Percentiles rank a stretch among this genome's conserved stretches.
phyloP scores from a whole-genome alignment of 2,888 invertebrate genomes.

The Podotricha telesiphe region DNA sequence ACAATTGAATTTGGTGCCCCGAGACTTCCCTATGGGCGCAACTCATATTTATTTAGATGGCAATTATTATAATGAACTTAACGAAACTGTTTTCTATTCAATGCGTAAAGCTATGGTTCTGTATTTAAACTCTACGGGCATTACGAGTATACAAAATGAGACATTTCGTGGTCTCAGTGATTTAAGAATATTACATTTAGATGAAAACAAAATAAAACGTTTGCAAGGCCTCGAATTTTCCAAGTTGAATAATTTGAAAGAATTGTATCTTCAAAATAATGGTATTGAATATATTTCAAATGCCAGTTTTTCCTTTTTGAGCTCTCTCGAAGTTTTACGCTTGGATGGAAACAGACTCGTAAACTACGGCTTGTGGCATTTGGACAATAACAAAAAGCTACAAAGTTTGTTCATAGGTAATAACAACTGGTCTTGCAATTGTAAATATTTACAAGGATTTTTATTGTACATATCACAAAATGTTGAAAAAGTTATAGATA shows the following conservation, averaged over 20 bases:
- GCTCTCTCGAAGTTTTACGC: constrained; percentile 90
- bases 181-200: constrained; percentile 91
- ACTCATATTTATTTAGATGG: constrained; percentile 97
- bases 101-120: constrained; percentile 85
- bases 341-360: constrained; percentile 93
- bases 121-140: constrained; percentile 92
- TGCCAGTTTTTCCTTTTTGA: constrained; percentile 89
- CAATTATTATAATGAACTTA: constrained; percentile 91
- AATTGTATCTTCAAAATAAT: constrained; percentile 94
- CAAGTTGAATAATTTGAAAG: constrained; percentile 89
- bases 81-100: constrained; percentile 72
- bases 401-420: constrained; percentile 90
- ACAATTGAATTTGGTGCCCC: constrained; percentile 89
- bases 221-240: constrained; percentile 93
- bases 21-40: constrained; percentile 94
- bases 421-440: constrained; percentile 95
- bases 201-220: constrained; percentile 91
- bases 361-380: constrained; percentile 91
- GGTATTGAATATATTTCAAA: constrained; percentile 91
- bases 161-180: constrained; percentile 92
- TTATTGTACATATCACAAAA: constrained; percentile 92
- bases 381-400: constrained; percentile 87
- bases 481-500: constrained; percentile 89
- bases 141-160: constrained; percentile 92
- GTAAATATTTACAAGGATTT: constrained; percentile 93